These are phyloP conservation scores for Nasonia giraulti DNA, from an alignment of 1,140 invertebrate genomes.

Conservation along the genomic window DNA sequence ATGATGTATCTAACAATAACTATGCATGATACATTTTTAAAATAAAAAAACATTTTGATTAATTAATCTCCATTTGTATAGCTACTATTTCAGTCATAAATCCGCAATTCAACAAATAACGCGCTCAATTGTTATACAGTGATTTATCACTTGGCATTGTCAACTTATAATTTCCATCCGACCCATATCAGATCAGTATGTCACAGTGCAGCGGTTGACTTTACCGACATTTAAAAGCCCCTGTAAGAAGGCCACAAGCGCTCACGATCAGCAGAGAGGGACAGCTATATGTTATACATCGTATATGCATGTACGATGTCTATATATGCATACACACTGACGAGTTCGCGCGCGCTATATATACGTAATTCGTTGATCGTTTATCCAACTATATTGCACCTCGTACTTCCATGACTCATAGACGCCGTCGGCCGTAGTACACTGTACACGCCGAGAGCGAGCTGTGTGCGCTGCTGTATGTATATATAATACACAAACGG, in stretches of 20 bases:
- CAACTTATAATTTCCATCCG: not conserved
- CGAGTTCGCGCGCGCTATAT: not conserved
- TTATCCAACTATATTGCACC: constrained; percentile 40
- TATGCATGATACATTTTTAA: too few species aligned
- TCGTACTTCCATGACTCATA: constrained; percentile 40
- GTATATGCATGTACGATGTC: not conserved
- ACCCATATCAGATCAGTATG: too few species aligned
- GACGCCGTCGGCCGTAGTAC: not conserved
- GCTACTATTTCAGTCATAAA: not conserved
- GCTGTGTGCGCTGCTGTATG: not conserved
- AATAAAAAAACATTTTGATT: too few species aligned
- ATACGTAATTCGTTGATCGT: constrained; percentile 34
- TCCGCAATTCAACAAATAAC: not conserved
- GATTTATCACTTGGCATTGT: not conserved
- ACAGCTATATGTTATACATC: not conserved
- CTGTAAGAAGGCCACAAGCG: not conserved
- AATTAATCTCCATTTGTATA: too few species aligned
- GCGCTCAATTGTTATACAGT: not conserved
- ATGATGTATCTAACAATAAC: too few species aligned
- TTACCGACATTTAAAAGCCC: not conserved
- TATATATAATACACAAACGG: not conserved
- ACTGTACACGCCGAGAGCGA: not conserved
- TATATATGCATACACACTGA: not conserved
- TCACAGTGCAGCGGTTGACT: not conserved
- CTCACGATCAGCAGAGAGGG: too few species aligned